These are phyloP conservation scores for Hypanus sabinus DNA, from an alignment of 2,113 vertebrate genomes.

Conservation along the genomic window DNA sequence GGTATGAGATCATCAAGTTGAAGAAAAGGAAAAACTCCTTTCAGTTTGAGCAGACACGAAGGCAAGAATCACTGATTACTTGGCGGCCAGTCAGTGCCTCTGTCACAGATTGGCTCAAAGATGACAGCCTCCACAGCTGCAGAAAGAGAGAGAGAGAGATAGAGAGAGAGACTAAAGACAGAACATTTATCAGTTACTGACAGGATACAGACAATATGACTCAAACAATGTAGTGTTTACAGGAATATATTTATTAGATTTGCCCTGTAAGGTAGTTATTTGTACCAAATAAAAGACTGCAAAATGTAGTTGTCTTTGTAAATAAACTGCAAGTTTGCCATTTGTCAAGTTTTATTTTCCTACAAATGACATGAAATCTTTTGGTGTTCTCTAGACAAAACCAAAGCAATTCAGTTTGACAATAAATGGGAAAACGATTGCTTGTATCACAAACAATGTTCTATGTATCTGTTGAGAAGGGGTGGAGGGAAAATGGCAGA, in stretches of 20 bases:
- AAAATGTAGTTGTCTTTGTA: conserved; percentile 20
- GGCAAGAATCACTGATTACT: conserved; percentile 59
- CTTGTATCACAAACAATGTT: background rate
- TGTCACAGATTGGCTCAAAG: conserved; percentile 59
- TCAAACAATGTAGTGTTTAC: background rate
- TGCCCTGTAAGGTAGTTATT: background rate
- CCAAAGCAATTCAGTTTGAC: background rate
- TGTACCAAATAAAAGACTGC: background rate
- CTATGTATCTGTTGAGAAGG: background rate
- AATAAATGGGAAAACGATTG: background rate
- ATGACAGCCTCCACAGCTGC: conserved; percentile 52
- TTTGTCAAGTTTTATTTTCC: background rate
- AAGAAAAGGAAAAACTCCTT: conserved; percentile 59
- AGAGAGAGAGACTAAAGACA: conserved; percentile 46
- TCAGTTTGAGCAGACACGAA: conserved; percentile 54
- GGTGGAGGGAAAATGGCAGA: background rate
- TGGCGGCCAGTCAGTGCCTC: conserved; percentile 58
- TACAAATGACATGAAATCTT: background rate
- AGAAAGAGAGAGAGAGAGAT: conserved; percentile 41
- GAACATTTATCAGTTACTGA: conserved; percentile 53
- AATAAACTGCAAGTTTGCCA: conserved; percentile 18
- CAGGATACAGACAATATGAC: conserved; percentile 41
- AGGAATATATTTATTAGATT: conserved; percentile 25
- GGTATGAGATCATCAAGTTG: conserved; percentile 71
- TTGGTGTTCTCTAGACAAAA: background rate